These are phyloP conservation scores for Drosophila chauvacae DNA, from an alignment of 1,140 invertebrate genomes.

Conservation along the genomic window DNA sequence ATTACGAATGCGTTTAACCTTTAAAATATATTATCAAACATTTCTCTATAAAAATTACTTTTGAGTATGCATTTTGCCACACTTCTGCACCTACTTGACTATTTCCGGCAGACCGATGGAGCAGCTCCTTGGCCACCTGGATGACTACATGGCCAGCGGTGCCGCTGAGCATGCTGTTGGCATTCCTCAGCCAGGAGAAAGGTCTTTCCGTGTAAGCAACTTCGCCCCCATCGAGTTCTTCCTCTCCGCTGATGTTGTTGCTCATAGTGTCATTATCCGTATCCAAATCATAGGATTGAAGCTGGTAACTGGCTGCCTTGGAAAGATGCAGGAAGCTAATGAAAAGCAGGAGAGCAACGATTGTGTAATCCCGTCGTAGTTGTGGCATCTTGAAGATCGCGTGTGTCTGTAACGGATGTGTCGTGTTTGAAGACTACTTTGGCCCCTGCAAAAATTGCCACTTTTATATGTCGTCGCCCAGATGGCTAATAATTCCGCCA, in stretches of 20 bases:
- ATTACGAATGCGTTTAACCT: no score
- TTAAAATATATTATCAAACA: no score
- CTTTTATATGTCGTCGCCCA: slow-evolving; percentile 57
- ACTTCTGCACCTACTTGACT: slow-evolving; percentile 85
- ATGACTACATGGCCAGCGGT: slow-evolving; percentile 87
- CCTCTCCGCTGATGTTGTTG: slow-evolving; percentile 11
- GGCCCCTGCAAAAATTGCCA: slow-evolving; percentile 17
- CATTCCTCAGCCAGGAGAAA: slow-evolving; percentile 85
- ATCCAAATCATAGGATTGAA: slow-evolving; percentile 29
- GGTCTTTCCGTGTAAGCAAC: slow-evolving; percentile 38
- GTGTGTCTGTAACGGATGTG: slow-evolving; percentile 48
- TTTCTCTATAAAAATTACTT: no score
- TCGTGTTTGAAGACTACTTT: slow-evolving; percentile 57
- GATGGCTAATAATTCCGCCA: slow-evolving; percentile 48
- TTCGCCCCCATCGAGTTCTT: background rate
- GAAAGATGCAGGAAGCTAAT: background rate
- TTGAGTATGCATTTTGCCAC: no score
- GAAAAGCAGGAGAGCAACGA: slow-evolving; percentile 10
- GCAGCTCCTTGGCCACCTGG: slow-evolving; percentile 88
- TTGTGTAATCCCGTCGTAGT: slow-evolving; percentile 41
- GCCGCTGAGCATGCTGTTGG: slow-evolving; percentile 85
- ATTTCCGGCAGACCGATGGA: slow-evolving; percentile 88
- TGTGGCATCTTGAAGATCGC: slow-evolving; percentile 62
- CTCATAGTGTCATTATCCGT: slow-evolving; percentile 1
- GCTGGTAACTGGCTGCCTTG: slow-evolving; percentile 46